Conservation (phyloP, 2,888 invertebrate genomes). For the Drosophila siamana region DNA sequence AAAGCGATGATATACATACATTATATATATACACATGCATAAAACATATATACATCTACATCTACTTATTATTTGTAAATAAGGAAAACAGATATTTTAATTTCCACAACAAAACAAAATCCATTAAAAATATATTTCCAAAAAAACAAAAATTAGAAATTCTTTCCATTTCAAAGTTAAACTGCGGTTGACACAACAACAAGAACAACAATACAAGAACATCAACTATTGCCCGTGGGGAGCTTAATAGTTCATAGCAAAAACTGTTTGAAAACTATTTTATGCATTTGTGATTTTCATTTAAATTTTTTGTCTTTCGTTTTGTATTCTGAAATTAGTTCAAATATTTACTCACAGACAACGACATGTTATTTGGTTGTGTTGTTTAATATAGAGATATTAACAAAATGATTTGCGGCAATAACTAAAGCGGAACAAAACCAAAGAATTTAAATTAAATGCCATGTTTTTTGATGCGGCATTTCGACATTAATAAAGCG, state of each 20-base stretch:
- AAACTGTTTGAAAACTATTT: conserved; percentile 47
- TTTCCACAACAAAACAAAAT: conserved; percentile 69
- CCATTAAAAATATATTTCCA: conserved; percentile 76
- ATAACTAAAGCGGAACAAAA: conserved; percentile 17
- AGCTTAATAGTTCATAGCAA: conserved; percentile 2
- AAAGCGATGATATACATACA: conserved; percentile 46
- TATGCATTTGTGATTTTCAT: conserved; percentile 50
- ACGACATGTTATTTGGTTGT: not conserved
- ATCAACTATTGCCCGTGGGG: not conserved
- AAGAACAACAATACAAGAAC: not conserved
- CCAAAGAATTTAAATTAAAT: conserved; percentile 57
- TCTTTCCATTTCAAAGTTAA: conserved; percentile 17
- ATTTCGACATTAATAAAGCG: conserved; percentile 38
- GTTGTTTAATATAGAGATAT: not conserved
- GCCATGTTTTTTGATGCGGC: conserved; percentile 32
- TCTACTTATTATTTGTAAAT: conserved; percentile 80
- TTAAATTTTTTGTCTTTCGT: conserved; percentile 26
- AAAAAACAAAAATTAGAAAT: conserved; percentile 39
- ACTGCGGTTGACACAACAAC: not conserved
- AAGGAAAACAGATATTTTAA: conserved; percentile 71
- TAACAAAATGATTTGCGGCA: conserved; percentile 24
- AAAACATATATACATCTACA: conserved; percentile 58
- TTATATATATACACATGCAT: conserved; percentile 54
- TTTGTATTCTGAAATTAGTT: conserved; percentile 41
- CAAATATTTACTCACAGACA: conserved; percentile 34